Evolutionary conservation across 2,797 vertebrate genomes (phyloP).

Genomic region (Dendrocincla tyrannina): DNA sequence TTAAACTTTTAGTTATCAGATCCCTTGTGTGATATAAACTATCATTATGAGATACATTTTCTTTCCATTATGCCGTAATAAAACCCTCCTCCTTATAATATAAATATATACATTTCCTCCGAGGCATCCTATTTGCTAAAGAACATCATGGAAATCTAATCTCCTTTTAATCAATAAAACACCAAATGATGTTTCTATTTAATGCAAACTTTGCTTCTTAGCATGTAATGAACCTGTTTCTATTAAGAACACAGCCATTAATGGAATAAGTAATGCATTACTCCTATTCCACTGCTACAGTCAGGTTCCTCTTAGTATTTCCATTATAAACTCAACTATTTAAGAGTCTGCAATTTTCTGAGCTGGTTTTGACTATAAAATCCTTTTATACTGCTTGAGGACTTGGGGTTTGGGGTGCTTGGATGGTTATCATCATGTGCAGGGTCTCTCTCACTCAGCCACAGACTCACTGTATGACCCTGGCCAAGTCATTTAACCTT

Average conservation of each 20-base stretch:
- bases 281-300: slow-evolving; percentile 38
- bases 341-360: slow-evolving; percentile 35
- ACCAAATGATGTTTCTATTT: slow-evolving; percentile 76
- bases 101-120: slow-evolving; percentile 75
- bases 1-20: slow-evolving; percentile 65
- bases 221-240: slow-evolving; percentile 73
- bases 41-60: slow-evolving; percentile 73
- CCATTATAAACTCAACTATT: slow-evolving; percentile 38
- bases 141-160: slow-evolving; percentile 75
- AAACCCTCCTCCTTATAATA: slow-evolving; percentile 69
- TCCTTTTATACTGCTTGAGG: neutral
- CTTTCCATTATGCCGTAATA: slow-evolving; percentile 71
- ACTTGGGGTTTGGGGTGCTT: neutral
- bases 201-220: slow-evolving; percentile 74
- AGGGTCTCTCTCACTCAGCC: neutral
- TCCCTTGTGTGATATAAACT: slow-evolving; percentile 73
- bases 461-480: neutral
- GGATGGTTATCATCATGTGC: neutral
- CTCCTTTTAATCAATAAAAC: slow-evolving; percentile 77
- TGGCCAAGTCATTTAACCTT: slow-evolving; percentile 26
- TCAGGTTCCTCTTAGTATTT: slow-evolving; percentile 50
- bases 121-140: slow-evolving; percentile 73
- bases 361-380: slow-evolving; percentile 38
- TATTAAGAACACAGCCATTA: slow-evolving; percentile 71
- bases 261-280: slow-evolving; percentile 68